Evolutionary conservation across 2,888 invertebrate genomes (phyloP).

Genomic region (Chrysodeixis includens): DNA sequence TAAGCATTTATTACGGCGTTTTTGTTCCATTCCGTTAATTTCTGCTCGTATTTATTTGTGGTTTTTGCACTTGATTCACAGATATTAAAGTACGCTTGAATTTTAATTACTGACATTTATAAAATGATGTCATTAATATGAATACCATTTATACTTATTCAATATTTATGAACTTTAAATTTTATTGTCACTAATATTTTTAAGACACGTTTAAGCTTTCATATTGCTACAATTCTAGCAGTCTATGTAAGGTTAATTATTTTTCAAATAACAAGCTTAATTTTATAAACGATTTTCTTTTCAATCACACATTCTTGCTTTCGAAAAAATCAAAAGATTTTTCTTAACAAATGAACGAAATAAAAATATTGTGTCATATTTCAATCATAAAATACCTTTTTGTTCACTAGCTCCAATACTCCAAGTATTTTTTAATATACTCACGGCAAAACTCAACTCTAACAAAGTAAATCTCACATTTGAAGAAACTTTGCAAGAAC

Average conservation of each 20-base stretch:
- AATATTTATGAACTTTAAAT: not conserved
- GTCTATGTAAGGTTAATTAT: no score
- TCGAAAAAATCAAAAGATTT: no score
- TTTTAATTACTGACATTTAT: not conserved
- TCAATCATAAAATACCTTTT: no score
- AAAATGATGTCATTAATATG: not conserved
- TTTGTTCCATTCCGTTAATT: constrained; percentile 51
- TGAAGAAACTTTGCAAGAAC: not conserved
- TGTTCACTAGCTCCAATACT: no score
- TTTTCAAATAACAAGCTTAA: no score
- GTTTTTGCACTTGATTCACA: constrained; percentile 43
- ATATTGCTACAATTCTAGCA: no score
- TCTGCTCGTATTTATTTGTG: constrained; percentile 50
- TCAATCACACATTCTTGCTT: no score
- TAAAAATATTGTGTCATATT: no score
- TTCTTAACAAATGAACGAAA: no score
- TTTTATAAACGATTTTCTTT: no score
- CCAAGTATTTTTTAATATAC: not conserved
- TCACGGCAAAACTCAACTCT: not conserved
- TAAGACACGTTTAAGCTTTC: no score
- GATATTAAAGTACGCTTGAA: constrained; percentile 26
- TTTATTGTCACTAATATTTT: not conserved
- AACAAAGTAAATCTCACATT: not conserved
- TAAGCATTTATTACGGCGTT: constrained; percentile 62
- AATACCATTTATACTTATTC: not conserved